Evolutionary conservation across 2,888 invertebrate species (phyloP).

Genomic region (Protophormia terraenovae): DNA sequence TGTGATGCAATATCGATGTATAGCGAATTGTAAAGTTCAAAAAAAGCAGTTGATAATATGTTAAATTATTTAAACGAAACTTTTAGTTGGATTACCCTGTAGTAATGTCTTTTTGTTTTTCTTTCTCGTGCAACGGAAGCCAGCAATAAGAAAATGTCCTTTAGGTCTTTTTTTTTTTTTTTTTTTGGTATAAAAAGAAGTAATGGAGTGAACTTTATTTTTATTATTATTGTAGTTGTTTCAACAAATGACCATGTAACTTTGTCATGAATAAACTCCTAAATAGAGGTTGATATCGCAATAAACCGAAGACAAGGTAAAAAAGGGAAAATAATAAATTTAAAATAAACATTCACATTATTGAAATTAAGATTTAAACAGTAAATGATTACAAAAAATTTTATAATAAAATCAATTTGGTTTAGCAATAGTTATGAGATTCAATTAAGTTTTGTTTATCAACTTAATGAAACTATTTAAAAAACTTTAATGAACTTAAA

Average conservation of each 20-base stretch:
- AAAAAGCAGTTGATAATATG: too few relatives aligned
- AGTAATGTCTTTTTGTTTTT: background rate
- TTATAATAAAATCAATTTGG: too few relatives aligned
- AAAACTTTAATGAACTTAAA: too few relatives aligned
- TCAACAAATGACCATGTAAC: conserved; percentile 40
- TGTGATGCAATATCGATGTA: too few relatives aligned
- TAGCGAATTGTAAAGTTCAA: too few relatives aligned
- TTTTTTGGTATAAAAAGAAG: conserved; percentile 66
- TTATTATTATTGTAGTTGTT: conserved; percentile 73
- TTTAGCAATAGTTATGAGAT: too few relatives aligned
- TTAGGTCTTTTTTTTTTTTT: conserved; percentile 9
- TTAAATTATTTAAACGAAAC: too few relatives aligned
- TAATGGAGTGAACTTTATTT: conserved; percentile 80
- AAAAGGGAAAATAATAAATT: background rate
- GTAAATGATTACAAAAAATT: background rate
- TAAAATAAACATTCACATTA: background rate
- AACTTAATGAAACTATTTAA: too few relatives aligned
- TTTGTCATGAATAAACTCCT: conserved; percentile 35
- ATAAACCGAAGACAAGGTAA: background rate
- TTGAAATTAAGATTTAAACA: background rate
- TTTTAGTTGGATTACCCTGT: background rate
- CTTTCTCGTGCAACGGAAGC: conserved; percentile 29
- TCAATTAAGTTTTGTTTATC: too few relatives aligned
- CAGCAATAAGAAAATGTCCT: conserved; percentile 60
- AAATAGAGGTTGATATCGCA: conserved; percentile 5